Base-by-base conservation (phyloP, 2,797 vertebrate species). In the Hafferia zeledoni region DNA sequence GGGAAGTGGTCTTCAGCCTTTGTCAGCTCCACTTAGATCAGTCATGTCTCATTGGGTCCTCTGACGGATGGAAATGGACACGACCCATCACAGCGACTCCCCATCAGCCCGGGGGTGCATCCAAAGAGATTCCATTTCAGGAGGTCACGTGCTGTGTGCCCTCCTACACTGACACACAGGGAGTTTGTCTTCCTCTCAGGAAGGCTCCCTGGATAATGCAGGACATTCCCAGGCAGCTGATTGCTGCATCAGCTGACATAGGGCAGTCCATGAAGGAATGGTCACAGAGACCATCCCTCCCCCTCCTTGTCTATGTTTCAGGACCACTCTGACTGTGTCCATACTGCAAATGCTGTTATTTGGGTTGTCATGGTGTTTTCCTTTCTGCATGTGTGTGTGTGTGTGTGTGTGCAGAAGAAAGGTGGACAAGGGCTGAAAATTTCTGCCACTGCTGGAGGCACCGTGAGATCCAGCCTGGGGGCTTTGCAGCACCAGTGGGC, bases 21-120 rank as follows among this genome's bases (percentile, higher is more conserved):
- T 97, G 97, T 96, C 97, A 96, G 79, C 63, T 95, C 77, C 0
- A 1, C 74, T 97, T 74, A 95, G 28, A 70, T 97, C 96, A 96
- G 71, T 94, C 80, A 81, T 90, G 94, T 96, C 92, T 97, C 77
- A 22, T 6, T 95, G 90, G 76, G 44, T 84, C 22, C 43, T 61
- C 23, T 97, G 96, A 95, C 0, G 18, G 94, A 97, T 96, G 89
- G 70, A 46, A 94, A 76, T 0, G 1, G 95, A 95, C 96, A 96
- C 13, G 64, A 65, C 69, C 95, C 95, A 89, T 96, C 61, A 10
- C 87, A 91, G 78, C 18, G 39, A 2, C 67, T 96, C 74, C 76
- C 64, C 7, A 1, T 94, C 94, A 95, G 94, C 94, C 96, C 0
- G 2, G 55, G 92, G 95, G 59, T 49, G 46, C 9, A 6, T 43